Evolutionary conservation across 1,140 invertebrate species (phyloP).

Genomic region (Elysia chlorotica): DNA sequence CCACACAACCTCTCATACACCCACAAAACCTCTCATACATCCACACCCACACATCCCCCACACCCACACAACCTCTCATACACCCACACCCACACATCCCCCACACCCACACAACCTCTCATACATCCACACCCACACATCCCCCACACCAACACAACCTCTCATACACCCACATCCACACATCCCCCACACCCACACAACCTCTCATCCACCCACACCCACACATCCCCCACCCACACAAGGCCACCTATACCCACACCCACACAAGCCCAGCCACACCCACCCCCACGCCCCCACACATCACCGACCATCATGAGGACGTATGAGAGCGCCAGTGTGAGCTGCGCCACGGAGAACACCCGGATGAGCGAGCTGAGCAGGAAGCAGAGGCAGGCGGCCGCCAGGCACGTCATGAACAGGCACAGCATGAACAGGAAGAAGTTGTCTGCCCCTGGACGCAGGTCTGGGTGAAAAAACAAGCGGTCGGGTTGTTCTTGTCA

Average conservation of each 20-base stretch:
- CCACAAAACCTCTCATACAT: too few species aligned
- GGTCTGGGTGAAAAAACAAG: background rate
- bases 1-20: too few species aligned
- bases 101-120: background rate
- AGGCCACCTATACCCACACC: background rate
- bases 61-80: too few species aligned
- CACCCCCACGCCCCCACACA: background rate
- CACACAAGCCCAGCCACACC: too few species aligned
- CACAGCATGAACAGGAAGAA: conserved; percentile 17
- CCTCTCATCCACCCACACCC: background rate
- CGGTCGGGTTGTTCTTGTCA: too few species aligned
- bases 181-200: background rate
- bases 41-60: too few species aligned
- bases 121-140: background rate
- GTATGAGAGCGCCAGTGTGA: conserved; percentile 2
- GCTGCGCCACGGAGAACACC: conserved; percentile 16
- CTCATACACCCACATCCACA: background rate
- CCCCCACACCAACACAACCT: background rate
- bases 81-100: too few species aligned
- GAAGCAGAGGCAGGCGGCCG: conserved; percentile 16
- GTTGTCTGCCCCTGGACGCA: conserved; percentile 7
- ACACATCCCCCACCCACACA: background rate
- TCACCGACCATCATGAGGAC: conserved; percentile 22
- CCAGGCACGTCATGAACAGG: background rate
- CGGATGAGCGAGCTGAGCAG: conserved; percentile 9